Evolutionary conservation across 1,140 invertebrate genomes (phyloP).

Genomic region (Hycleus phaleratus): DNA sequence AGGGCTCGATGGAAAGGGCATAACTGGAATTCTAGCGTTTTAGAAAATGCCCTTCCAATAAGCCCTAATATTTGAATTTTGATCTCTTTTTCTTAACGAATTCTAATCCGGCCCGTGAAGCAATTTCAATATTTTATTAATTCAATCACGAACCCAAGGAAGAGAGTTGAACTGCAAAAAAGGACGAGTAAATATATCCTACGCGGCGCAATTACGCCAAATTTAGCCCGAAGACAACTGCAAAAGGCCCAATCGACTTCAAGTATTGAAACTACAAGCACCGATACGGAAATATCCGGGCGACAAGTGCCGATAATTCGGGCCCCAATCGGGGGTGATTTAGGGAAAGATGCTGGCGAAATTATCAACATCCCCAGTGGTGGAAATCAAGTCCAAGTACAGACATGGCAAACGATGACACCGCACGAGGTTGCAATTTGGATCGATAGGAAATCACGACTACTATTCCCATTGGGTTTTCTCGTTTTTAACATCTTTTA

Average conservation of each 20-base stretch:
- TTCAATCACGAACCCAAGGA: slow-evolving; percentile 43
- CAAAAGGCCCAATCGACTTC: slow-evolving; percentile 52
- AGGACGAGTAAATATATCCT: slow-evolving; percentile 76
- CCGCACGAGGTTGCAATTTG: slow-evolving; percentile 79
- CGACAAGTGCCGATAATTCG: slow-evolving; percentile 55
- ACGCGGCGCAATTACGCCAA: slow-evolving; percentile 72
- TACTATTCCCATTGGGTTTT: slow-evolving; percentile 70
- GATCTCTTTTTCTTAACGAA: no score
- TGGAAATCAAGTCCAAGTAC: slow-evolving; percentile 5
- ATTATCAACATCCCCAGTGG: background rate
- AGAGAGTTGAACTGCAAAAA: slow-evolving; percentile 73
- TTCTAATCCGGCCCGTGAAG: no score
- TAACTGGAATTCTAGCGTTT: no score
- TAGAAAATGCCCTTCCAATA: no score
- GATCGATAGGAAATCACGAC: slow-evolving; percentile 72
- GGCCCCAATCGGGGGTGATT: slow-evolving; percentile 55
- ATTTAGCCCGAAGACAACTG: slow-evolving; percentile 59
- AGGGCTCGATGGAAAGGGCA: no score
- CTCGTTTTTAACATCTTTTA: slow-evolving; percentile 77
- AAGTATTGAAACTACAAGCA: slow-evolving; percentile 47
- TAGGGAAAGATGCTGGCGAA: slow-evolving; percentile 31
- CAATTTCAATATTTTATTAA: no score
- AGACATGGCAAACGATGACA: slow-evolving; percentile 72
- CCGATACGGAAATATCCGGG: slow-evolving; percentile 49
- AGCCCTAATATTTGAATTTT: slow-evolving; percentile 13